A percentile compares a stretch with the other conserved stretches of the same genome.
phyloP scores from a whole-genome alignment of 2,797 vertebrate species.

The Thamnophis elegans region DNA sequence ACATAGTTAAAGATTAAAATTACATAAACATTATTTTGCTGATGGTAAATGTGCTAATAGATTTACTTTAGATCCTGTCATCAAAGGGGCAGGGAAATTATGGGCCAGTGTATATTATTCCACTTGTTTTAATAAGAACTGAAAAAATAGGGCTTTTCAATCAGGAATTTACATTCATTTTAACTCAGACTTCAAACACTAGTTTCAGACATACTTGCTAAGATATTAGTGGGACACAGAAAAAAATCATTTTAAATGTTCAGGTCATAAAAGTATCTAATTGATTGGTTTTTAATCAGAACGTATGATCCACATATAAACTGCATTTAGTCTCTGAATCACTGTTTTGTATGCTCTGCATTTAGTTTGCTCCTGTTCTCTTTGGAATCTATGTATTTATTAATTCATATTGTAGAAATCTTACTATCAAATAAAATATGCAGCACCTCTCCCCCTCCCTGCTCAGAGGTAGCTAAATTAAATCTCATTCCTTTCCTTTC shows the following conservation, averaged over 20 bases:
- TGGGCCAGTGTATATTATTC: neutral
- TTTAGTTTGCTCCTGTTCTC: neutral
- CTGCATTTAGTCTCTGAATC: neutral
- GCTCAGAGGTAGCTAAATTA: constrained; percentile 59
- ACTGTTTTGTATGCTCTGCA: neutral
- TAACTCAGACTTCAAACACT: neutral
- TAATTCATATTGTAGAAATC: constrained; percentile 30
- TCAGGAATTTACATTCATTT: neutral
- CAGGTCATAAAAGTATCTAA: neutral
- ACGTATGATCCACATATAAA: neutral
- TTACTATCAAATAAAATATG: constrained; percentile 35
- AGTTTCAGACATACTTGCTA: neutral
- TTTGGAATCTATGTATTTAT: constrained; percentile 17
- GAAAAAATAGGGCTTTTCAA: neutral
- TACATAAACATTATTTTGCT: neutral
- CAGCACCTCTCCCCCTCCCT: constrained; percentile 26
- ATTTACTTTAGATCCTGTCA: neutral
- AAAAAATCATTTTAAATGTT: neutral
- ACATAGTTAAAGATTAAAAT: neutral
- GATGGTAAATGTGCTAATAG: neutral
- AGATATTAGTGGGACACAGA: neutral
- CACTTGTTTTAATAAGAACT: neutral
- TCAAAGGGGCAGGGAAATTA: neutral
- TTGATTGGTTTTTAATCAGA: constrained; percentile 12
- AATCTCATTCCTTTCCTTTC: constrained; percentile 51